Conservation (phyloP, 2,888 invertebrate species). For the Drosophila hawaiiensis region DNA sequence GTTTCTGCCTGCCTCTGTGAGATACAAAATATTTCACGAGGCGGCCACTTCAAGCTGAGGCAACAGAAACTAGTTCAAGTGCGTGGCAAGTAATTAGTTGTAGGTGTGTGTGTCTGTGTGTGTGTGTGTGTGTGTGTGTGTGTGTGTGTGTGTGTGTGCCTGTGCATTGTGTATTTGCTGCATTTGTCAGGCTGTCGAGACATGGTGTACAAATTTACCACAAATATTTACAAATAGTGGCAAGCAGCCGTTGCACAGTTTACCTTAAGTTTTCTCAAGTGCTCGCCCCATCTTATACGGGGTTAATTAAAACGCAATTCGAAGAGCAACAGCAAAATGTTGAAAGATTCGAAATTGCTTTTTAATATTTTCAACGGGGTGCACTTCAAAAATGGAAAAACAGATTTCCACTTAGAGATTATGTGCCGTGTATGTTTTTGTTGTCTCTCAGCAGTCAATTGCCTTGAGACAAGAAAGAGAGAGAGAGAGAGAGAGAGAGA, state of each 20-base stretch:
- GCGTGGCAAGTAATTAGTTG: constrained; percentile 74
- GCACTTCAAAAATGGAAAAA: constrained; percentile 42
- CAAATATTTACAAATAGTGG: constrained; percentile 70
- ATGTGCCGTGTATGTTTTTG: constrained; percentile 16
- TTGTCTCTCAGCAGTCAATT: constrained; percentile 22
- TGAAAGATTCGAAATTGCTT: constrained; percentile 65
- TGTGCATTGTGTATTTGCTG: constrained; percentile 26
- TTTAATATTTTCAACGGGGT: constrained; percentile 75
- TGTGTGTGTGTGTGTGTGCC: constrained; percentile 24
- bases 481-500: background rate
- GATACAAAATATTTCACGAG: constrained; percentile 30
- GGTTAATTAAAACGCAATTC: constrained; percentile 71
- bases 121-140: constrained; percentile 19
- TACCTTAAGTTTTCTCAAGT: constrained; percentile 66
- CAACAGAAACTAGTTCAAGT: constrained; percentile 75
- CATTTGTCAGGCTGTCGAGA: constrained; percentile 51
- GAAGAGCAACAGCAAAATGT: constrained; percentile 29
- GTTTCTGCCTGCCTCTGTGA: constrained; percentile 25
- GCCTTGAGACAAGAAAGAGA: background rate
- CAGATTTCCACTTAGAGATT: constrained; percentile 77
- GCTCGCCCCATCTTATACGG: constrained; percentile 12
- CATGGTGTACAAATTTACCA: constrained; percentile 52
- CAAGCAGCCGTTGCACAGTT: constrained; percentile 31
- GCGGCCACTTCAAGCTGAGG: constrained; percentile 36
- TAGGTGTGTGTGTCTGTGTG: constrained; percentile 22